Conservation (phyloP, 2,888 invertebrate genomes). For the Stegana nigrithorax region DNA sequence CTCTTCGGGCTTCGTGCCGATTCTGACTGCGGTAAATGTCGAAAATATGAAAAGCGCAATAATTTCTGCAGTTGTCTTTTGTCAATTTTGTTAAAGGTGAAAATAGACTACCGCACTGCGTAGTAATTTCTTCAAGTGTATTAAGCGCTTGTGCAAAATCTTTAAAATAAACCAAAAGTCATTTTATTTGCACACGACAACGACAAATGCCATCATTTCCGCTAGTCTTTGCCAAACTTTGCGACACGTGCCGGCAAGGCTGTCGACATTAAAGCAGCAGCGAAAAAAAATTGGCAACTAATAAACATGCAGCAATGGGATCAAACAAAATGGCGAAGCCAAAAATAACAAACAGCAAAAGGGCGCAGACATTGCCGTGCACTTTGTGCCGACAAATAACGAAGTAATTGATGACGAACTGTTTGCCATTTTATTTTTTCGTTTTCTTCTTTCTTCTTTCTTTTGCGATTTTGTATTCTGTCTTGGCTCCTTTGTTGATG, state of each 20-base stretch:
- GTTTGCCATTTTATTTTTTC: neutral
- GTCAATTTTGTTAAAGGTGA: too few relatives aligned
- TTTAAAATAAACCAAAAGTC: constrained; percentile 25
- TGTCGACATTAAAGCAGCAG: neutral
- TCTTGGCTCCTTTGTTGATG: constrained; percentile 45
- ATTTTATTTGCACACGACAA: constrained; percentile 15
- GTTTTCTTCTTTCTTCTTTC: too few relatives aligned
- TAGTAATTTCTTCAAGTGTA: constrained; percentile 39
- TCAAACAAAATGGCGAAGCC: constrained; percentile 16
- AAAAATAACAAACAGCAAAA: constrained; percentile 9
- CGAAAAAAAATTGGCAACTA: constrained; percentile 44
- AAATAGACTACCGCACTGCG: too few relatives aligned
- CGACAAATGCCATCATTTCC: constrained; percentile 49
- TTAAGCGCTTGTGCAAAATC: constrained; percentile 38
- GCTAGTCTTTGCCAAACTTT: constrained; percentile 47
- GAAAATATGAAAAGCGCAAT: too few relatives aligned
- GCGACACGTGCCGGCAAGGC: constrained; percentile 25
- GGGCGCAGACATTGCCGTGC: constrained; percentile 9
- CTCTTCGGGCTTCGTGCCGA: too few relatives aligned
- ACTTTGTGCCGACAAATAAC: constrained; percentile 11
- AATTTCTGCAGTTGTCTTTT: too few relatives aligned
- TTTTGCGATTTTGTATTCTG: too few relatives aligned
- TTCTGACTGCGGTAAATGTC: too few relatives aligned
- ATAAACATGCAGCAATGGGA: constrained; percentile 49
- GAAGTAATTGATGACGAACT: constrained; percentile 1